phyloP scores from a whole-genome alignment of 2,888 invertebrate species.

The Lordiphosa andalusiaca region DNA sequence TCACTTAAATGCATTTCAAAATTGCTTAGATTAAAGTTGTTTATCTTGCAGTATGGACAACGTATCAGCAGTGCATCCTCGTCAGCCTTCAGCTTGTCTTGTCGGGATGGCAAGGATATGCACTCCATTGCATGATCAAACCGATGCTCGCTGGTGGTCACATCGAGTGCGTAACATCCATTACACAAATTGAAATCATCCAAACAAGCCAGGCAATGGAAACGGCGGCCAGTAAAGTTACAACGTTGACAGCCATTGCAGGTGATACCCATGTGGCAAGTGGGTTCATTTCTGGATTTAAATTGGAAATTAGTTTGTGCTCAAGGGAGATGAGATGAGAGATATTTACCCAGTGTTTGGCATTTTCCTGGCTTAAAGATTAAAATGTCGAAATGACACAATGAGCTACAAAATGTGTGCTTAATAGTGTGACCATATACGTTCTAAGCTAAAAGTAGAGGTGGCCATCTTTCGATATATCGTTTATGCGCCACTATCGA shows the following conservation, averaged over 20 bases:
- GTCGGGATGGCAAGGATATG: conserved; percentile 10
- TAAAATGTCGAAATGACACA: background rate
- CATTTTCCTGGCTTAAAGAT: background rate
- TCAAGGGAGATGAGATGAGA: background rate
- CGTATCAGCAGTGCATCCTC: conserved; percentile 9
- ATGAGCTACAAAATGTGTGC: background rate
- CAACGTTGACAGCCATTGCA: conserved; percentile 20
- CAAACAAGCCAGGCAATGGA: conserved; percentile 21
- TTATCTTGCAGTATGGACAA: conserved; percentile 21
- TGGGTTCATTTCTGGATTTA: background rate
- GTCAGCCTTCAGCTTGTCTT: background rate
- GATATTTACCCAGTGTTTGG: conserved; percentile 7
- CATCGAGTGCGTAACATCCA: conserved; percentile 22
- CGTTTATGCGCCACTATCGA: too few species aligned
- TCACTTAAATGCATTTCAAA: conserved; percentile 13
- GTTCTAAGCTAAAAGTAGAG: too few species aligned
- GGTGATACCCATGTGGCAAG: conserved; percentile 19
- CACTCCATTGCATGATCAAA: conserved; percentile 33
- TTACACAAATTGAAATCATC: conserved; percentile 22
- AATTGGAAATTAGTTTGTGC: background rate
- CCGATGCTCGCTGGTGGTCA: conserved; percentile 21
- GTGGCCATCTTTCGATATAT: too few species aligned
- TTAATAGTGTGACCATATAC: too few species aligned
- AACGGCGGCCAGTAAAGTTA: conserved; percentile 23
- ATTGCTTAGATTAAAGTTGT: conserved; percentile 18